Evolutionary conservation across 1,140 invertebrate genomes (phyloP).

Genomic region (Diorhabda elongata): DNA sequence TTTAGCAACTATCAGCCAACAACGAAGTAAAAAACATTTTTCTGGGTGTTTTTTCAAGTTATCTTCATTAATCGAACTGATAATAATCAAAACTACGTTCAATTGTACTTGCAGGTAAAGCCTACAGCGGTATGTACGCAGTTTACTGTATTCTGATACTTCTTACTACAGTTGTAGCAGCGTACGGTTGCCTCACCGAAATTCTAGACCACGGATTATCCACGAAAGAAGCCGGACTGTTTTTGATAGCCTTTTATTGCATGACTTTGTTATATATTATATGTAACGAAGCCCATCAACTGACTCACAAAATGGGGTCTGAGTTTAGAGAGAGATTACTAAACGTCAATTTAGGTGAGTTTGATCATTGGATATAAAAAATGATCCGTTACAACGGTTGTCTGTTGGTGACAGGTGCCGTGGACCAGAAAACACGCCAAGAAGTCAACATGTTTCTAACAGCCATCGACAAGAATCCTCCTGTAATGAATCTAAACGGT

Average conservation of each 20-base stretch:
- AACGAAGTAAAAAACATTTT: too few relatives aligned
- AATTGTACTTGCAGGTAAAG: constrained; percentile 49
- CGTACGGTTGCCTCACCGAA: constrained; percentile 63
- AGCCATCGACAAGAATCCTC: constrained; percentile 65
- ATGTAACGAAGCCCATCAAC: constrained; percentile 65
- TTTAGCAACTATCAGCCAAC: too few relatives aligned
- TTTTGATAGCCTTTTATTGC: constrained; percentile 64
- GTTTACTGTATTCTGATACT: constrained; percentile 66
- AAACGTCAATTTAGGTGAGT: constrained; percentile 56
- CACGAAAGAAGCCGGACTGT: constrained; percentile 63
- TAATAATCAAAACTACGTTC: too few relatives aligned
- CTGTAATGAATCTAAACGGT: constrained; percentile 65
- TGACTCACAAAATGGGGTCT: constrained; percentile 60
- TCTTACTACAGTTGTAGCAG: constrained; percentile 64
- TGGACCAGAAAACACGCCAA: constrained; percentile 58
- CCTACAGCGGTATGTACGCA: constrained; percentile 67
- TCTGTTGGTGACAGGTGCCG: constrained; percentile 41
- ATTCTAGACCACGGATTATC: constrained; percentile 64
- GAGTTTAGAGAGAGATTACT: constrained; percentile 61
- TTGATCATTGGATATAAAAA: neutral
- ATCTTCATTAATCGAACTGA: neutral
- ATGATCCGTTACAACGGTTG: too few relatives aligned
- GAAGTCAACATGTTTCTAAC: constrained; percentile 68
- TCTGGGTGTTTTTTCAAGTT: too few relatives aligned
- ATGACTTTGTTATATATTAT: constrained; percentile 63